A percentile compares a stretch with the other conserved stretches of the same genome.
phyloP scores from a whole-genome alignment of 2,797 vertebrate genomes.

The Galago senegalensis region DNA sequence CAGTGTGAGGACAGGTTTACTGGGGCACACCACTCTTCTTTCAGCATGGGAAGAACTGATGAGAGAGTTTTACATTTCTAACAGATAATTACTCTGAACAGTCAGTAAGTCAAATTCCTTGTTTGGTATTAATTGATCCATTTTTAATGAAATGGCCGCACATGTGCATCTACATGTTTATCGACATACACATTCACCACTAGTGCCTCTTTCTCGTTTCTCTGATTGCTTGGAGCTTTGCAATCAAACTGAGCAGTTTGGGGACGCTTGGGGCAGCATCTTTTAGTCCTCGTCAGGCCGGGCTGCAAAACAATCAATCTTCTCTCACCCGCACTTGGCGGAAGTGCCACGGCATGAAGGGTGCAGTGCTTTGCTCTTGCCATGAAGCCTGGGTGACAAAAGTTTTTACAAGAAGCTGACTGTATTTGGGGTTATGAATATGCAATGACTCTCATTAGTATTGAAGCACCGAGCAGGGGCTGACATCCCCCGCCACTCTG shows the following conservation, averaged over 20 bases:
- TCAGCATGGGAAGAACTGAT: conserved; percentile 89
- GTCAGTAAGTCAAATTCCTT: conserved; percentile 89
- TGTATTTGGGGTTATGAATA: conserved; percentile 95
- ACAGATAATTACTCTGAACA: conserved; percentile 88
- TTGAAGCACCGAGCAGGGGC: conserved; percentile 89
- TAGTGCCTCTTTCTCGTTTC: conserved; percentile 89
- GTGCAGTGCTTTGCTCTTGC: conserved; percentile 91
- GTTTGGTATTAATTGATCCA: conserved; percentile 84
- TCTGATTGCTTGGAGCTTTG: conserved; percentile 95
- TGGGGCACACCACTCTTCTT: conserved; percentile 89
- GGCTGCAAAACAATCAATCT: conserved; percentile 98
- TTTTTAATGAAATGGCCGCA: not conserved
- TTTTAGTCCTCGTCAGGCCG: conserved; percentile 95
- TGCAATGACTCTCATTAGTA: conserved; percentile 95
- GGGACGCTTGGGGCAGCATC: conserved; percentile 94
- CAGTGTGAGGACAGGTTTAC: conserved; percentile 90
- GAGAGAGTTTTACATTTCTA: conserved; percentile 89
- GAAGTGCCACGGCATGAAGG: conserved; percentile 89
- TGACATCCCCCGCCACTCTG: conserved; percentile 91
- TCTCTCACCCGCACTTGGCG: conserved; percentile 89
- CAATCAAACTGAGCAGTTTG: conserved; percentile 96
- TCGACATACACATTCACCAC: conserved; percentile 38
- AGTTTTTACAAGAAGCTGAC: conserved; percentile 92
- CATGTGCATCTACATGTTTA: conserved; percentile 53
- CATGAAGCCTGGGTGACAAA: conserved; percentile 90